These are phyloP conservation scores for Crypturellus tataupa DNA, from an alignment of 2,797 vertebrate species.

Conservation along the genomic window DNA sequence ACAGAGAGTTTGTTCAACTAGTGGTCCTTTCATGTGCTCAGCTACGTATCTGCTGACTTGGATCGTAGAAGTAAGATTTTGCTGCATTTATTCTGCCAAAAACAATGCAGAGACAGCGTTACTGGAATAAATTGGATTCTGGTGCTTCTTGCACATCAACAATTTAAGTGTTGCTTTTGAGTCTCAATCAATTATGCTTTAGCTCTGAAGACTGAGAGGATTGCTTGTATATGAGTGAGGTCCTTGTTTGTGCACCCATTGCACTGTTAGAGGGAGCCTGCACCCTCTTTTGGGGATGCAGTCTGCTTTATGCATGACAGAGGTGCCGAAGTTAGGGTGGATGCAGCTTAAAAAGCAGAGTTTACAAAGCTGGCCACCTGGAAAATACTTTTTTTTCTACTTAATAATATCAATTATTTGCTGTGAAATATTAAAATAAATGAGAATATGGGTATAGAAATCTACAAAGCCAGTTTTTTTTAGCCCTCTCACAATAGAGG, in stretches of 20 bases:
- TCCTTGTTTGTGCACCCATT: not conserved
- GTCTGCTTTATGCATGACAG: not conserved
- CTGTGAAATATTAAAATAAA: not conserved
- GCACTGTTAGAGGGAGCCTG: not conserved
- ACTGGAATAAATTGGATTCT: not conserved
- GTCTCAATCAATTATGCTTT: not conserved
- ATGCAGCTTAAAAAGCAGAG: not conserved
- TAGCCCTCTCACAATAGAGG: not conserved
- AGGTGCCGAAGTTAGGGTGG: not conserved
- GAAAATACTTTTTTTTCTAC: not conserved
- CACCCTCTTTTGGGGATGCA: not conserved
- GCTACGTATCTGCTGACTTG: not conserved
- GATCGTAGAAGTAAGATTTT: not conserved
- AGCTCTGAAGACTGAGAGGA: not conserved
- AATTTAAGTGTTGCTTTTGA: not conserved
- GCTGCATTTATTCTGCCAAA: not conserved
- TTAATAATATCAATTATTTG: not conserved
- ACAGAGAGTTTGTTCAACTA: not conserved
- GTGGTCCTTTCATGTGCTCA: not conserved
- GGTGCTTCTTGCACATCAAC: not conserved
- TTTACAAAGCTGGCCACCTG: not conserved
- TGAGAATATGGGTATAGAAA: not conserved
- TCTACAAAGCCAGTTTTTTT: not conserved
- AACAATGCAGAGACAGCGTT: not conserved
- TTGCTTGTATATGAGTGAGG: not conserved